phyloP scores from a whole-genome alignment of 1,140 invertebrate genomes.

The Choristoneura fumiferana region DNA sequence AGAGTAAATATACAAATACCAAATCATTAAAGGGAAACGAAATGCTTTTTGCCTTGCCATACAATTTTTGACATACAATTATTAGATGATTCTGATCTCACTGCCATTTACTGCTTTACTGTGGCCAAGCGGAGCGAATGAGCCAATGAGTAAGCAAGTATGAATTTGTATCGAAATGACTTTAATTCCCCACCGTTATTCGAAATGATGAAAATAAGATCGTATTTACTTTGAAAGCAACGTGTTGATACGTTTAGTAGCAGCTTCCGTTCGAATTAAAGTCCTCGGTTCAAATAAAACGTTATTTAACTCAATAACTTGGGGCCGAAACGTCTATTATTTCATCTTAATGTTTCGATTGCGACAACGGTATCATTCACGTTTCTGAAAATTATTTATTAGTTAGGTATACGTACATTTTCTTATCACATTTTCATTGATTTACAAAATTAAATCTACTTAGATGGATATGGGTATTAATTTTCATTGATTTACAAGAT shows the following conservation, averaged over 20 bases:
- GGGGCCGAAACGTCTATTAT: not conserved
- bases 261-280: conserved; percentile 56
- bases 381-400: not conserved
- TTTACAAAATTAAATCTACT: not conserved
- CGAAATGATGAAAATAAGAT: conserved; percentile 56
- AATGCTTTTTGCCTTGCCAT: no score
- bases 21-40: no score
- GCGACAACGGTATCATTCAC: not conserved
- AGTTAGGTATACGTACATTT: not conserved
- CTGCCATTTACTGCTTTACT: no score
- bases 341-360: conserved; percentile 12
- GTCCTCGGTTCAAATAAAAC: conserved; percentile 24
- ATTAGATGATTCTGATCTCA: no score
- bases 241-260: conserved; percentile 64
- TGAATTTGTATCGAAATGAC: conserved; percentile 20
- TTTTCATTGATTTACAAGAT: no score
- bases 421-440: no score
- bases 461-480: not conserved
- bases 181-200: conserved; percentile 55
- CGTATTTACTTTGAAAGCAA: conserved; percentile 64
- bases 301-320: conserved; percentile 11
- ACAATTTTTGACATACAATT: no score
- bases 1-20: no score
- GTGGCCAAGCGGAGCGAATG: not conserved
- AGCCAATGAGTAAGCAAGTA: conserved; percentile 11